Base-by-base conservation (phyloP, 2,888 invertebrate species). In the Melolontha melolontha region DNA sequence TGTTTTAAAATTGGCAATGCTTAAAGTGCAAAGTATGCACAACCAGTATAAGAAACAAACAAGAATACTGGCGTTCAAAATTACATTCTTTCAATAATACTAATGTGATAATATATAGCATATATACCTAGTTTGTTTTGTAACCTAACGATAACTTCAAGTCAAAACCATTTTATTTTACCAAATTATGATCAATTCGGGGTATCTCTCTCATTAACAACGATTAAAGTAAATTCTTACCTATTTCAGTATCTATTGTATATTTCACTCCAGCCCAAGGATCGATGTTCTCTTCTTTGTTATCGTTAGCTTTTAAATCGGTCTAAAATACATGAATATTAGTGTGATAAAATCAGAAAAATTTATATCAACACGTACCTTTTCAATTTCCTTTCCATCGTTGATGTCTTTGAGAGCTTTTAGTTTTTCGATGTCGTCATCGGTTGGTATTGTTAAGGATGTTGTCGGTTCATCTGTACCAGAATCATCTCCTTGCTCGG, bases 221-320 rank as follows among this genome's bases (percentile, higher is more conserved):
- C 6, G 34, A 8, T 2, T 34, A 22, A 34, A 6, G n/a, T 12
- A 51, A n/a, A 8, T 55, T 77, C 82, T 76, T 70, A 94, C 95
- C 95, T 73, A 95, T 95, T 84, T 95, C 95, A 11, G 92, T 91
- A 80, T 95, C 95, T 69, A 95, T 90, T 71, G 92, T 92, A 83
- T 94, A 94, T 0, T 92, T 88, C 5, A 94, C 86, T 17, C 93
- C 93, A 27, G 90, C 91, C 94, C 94, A 94, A 5, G 91, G 92
- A 80, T 93, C 90, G 41, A 88, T 88, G 79, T 89, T 80, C 65
- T 81, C 78, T 49, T 77, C 80, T 59, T 59, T 65, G 44, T 50
- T 64, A 12, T 70, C 69, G 67, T 78, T 82, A 63, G 77, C 74
- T 71, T 82, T 78, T 64, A 77, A 68, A 52, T 74, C 75, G 55